Base-by-base conservation (phyloP, 1,140 invertebrate genomes). In the Drosophila santomea region DNA sequence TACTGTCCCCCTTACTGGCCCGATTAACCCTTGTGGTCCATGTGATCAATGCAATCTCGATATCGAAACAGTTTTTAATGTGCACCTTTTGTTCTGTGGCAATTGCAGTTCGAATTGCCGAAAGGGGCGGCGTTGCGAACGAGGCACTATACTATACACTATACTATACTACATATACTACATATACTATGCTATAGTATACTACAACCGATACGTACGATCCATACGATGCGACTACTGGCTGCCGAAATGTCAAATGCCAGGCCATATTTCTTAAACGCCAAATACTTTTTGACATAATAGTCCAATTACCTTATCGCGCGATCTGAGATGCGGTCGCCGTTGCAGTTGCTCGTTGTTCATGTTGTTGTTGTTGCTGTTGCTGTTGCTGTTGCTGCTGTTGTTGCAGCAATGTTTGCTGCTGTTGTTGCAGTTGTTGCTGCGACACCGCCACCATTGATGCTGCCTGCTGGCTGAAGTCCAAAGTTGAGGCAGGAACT, bases 201-300 rank as follows among this genome's bases (percentile, higher is more conserved):
- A 32, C 32, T 32, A 32, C 7, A 32, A 32, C 32, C 32, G 32
- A 32, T 32, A 8, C 7, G 7, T 8, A 32, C 32, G 32, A 32
- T 32, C 32, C 32, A 7, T 3, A 0, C 32, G 32, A 32, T 32
- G 50, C 71, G 15, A 74, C 71, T 79, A 62, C 69, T 78, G 78
- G 68, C 83, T 83, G 84, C 77, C 85, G 90, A 91, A 91, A 91
- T 91, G 90, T 91, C 90, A 91, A 90, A 90, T 91, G 90, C 86
- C 90, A 91, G 90, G 80, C 90, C 90, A 91, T 91, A 91, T 91
- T 91, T 91, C 90, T 91, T 91, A 90, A 85, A 91, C 86, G 90
- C 90, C 90, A 91, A 91, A 91, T 91, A 90, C 90, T 91, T 91
- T 91, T 91, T 91, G 90, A 91, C 90, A 91, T 91, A 91, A 91